These are phyloP conservation scores for Zaprionus inermis DNA, from an alignment of 1,140 invertebrate species.

Conservation along the genomic window DNA sequence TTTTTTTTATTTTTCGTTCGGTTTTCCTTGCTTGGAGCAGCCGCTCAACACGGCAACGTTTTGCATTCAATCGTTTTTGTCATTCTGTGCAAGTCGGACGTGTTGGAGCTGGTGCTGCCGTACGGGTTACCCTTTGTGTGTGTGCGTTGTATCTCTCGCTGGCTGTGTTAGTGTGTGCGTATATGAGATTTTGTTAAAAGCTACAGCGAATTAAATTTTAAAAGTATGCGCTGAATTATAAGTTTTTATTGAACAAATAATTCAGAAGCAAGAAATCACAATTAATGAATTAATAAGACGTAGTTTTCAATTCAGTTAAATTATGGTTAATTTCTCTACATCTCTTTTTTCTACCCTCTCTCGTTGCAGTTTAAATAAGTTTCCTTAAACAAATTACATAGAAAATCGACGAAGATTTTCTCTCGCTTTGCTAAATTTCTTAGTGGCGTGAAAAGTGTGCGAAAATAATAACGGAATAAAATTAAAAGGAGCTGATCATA, in stretches of 20 bases:
- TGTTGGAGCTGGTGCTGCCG: constrained; percentile 51
- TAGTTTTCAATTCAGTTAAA: constrained; percentile 24
- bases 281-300: constrained; percentile 16
- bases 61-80: constrained; percentile 65
- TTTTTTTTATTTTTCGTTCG: constrained; percentile 38
- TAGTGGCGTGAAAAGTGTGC: constrained; percentile 54
- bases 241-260: constrained; percentile 34
- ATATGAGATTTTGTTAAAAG: constrained; percentile 59
- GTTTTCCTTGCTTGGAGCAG: constrained; percentile 46
- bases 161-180: constrained; percentile 66
- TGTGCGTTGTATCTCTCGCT: constrained; percentile 57
- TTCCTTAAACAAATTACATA: constrained; percentile 56
- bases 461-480: constrained; percentile 8
- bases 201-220: constrained; percentile 44
- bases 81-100: constrained; percentile 71
- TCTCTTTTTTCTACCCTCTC: constrained; percentile 60
- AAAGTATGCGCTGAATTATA: constrained; percentile 50
- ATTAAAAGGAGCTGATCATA: constrained; percentile 42
- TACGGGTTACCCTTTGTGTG: constrained; percentile 46
- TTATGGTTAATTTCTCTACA: constrained; percentile 57
- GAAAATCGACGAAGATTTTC: constrained; percentile 62
- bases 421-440: constrained; percentile 65
- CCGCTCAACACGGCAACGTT: constrained; percentile 25
- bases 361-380: constrained; percentile 76
- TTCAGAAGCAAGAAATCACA: constrained; percentile 1